Base-by-base conservation (phyloP, 2,113 vertebrate genomes). In the Todiramphus saurophagus region DNA sequence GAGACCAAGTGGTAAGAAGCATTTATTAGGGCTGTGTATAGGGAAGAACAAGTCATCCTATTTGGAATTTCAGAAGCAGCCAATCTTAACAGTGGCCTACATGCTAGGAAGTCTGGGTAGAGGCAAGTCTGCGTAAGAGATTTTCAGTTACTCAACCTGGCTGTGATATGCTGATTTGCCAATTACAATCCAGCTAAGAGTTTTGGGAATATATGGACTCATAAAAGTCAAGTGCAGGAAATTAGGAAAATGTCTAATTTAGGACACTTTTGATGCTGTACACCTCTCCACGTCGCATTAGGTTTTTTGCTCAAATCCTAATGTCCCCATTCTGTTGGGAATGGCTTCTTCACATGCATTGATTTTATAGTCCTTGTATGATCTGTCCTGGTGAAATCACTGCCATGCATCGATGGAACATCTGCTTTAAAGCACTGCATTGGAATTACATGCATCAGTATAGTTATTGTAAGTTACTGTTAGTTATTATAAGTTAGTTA, bases 221-320 rank as follows among this genome's bases (percentile, higher is more conserved):
- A 41, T 33, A 62, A 27, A 44, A 35, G 50, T 16, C 6, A 9
- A 31, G 18, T 19, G 9, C 5, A 50, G 33, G 13, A 67, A 76
- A 76, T 79, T 5, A 55, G 12, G 12, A 87, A 21, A 37, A 59
- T 81, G 85, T 63, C 33, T 62, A 3, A 30, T 58, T 58, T 62
- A 53, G 31, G 31, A 39, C 18, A 33, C 11, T 59, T 90, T 64
- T 62, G n/a, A 59, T 64, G 23, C 35, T 16, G 7, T 50, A 79
- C 28, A 74, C 20, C 0, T 30, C 33, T 74, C 13, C 19, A 16
- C 28, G 13, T 1, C 1, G 0, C 21, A 30, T 17, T 33, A 56
- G 33, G 25, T 41, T 41, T 70, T 75, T 51, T 46, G 10, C 19
- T 33, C 4, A 3, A 50, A 51, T 60, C 17, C 16, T 60, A 25